phyloP scores from a whole-genome alignment of 2,888 invertebrate species.

The Ectropis crepuscularia region DNA sequence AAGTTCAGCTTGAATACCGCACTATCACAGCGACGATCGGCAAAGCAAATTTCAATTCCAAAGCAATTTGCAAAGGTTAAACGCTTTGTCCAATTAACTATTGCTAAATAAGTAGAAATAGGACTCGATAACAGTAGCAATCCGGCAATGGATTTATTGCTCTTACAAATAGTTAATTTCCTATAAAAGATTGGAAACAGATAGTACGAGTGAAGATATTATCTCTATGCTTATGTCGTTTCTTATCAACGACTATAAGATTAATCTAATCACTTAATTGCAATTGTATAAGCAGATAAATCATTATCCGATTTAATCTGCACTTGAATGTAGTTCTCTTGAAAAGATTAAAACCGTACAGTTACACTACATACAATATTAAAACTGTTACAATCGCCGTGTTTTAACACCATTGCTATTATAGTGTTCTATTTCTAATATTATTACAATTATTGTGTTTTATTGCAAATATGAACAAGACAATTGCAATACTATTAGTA shows the following conservation, averaged over 20 bases:
- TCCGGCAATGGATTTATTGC: constrained; percentile 44
- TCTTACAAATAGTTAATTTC: constrained; percentile 37
- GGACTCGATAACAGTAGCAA: constrained; percentile 44
- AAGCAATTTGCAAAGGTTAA: constrained; percentile 53
- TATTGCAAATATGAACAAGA: too few relatives aligned
- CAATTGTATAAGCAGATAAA: background rate
- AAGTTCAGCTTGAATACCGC: constrained; percentile 20
- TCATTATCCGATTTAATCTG: background rate
- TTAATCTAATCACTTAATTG: constrained; percentile 1
- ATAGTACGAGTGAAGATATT: constrained; percentile 22
- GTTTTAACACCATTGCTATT: too few relatives aligned
- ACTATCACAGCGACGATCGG: constrained; percentile 48
- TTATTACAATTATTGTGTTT: too few relatives aligned
- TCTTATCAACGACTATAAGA: constrained; percentile 12
- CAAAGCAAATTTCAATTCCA: constrained; percentile 52
- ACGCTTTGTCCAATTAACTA: constrained; percentile 57
- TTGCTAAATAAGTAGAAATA: constrained; percentile 54
- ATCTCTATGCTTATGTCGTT: constrained; percentile 20
- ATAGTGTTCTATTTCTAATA: too few relatives aligned
- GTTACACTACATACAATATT: too few relatives aligned
- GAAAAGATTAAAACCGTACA: background rate
- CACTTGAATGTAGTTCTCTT: background rate
- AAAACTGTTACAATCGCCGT: too few relatives aligned
- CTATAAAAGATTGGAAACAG: constrained; percentile 26
- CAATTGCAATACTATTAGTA: too few relatives aligned